These are phyloP conservation scores for Pyrgilauda ruficollis DNA, from an alignment of 2,113 vertebrate species.

Conservation along the genomic window DNA sequence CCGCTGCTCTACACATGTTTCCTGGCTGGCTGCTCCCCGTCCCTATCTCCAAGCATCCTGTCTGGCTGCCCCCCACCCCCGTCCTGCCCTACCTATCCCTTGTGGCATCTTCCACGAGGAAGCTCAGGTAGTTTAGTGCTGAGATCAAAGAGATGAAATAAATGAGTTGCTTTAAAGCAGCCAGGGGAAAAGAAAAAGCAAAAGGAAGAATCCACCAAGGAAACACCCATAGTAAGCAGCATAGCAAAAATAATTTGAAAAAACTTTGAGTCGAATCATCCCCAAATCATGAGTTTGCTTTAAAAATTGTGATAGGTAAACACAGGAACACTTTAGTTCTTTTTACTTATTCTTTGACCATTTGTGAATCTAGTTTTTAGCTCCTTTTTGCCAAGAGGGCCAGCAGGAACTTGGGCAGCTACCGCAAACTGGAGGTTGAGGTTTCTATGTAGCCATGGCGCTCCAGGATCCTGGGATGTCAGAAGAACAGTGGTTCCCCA, in stretches of 20 bases:
- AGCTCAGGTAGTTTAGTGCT: not conserved
- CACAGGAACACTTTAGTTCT: not conserved
- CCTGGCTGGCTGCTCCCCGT: conserved; percentile 16
- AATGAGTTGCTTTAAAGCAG: not conserved
- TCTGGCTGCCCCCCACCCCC: not conserved
- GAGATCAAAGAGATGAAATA: conserved; percentile 38
- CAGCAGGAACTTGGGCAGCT: not conserved
- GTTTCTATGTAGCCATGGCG: not conserved
- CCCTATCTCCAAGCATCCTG: not conserved
- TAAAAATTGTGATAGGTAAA: not conserved
- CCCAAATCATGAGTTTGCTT: not conserved
- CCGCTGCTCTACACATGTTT: not conserved
- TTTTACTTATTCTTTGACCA: not conserved
- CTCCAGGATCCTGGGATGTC: not conserved
- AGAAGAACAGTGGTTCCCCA: not conserved
- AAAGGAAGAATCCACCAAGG: not conserved
- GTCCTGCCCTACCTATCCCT: not conserved
- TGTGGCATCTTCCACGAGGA: not conserved
- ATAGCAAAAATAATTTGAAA: not conserved
- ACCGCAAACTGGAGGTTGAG: not conserved
- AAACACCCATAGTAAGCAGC: not conserved
- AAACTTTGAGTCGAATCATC: not conserved
- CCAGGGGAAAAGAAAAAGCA: not conserved
- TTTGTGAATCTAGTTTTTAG: not conserved
- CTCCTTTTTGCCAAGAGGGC: not conserved